Evolutionary conservation across 2,113 vertebrate genomes (phyloP).

Genomic region (Tyrannus savana): DNA sequence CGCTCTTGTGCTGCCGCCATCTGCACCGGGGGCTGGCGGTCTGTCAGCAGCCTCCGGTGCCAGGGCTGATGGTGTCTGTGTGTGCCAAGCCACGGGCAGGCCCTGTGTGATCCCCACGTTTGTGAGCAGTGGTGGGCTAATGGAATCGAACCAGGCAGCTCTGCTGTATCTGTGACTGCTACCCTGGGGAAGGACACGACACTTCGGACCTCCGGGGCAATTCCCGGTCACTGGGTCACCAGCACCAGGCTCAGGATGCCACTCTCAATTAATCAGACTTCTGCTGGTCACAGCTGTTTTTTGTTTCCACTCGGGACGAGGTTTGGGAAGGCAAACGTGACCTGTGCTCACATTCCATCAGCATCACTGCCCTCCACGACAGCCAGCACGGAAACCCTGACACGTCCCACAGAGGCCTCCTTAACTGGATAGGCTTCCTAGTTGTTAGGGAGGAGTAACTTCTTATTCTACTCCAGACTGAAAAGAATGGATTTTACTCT

Average conservation of each 20-base stretch:
- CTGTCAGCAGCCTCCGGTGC: slow-evolving; percentile 39
- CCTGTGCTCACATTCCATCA: slow-evolving; percentile 48
- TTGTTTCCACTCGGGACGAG: slow-evolving; percentile 30
- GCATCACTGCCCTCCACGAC: not conserved
- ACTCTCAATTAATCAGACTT: slow-evolving; percentile 55
- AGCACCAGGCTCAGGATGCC: slow-evolving; percentile 10
- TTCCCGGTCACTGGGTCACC: slow-evolving; percentile 36
- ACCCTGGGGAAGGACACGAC: slow-evolving; percentile 7
- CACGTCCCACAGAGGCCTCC: not conserved
- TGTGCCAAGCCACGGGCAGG: slow-evolving; percentile 4
- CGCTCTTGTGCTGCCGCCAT: slow-evolving; percentile 15
- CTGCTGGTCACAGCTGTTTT: slow-evolving; percentile 11
- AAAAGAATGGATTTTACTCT: not conserved
- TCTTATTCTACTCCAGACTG: not conserved
- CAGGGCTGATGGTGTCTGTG: not conserved
- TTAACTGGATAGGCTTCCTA: not conserved
- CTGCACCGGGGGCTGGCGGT: not conserved
- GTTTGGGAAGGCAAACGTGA: not conserved
- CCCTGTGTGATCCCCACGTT: not conserved
- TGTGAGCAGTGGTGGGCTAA: slow-evolving; percentile 13
- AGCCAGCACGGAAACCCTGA: not conserved
- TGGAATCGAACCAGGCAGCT: slow-evolving; percentile 25
- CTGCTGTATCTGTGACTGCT: slow-evolving; percentile 9
- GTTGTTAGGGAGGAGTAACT: not conserved
- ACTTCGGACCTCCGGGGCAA: slow-evolving; percentile 64